Conservation (phyloP, 2,113 vertebrate species). For the Dromas ardeola region DNA sequence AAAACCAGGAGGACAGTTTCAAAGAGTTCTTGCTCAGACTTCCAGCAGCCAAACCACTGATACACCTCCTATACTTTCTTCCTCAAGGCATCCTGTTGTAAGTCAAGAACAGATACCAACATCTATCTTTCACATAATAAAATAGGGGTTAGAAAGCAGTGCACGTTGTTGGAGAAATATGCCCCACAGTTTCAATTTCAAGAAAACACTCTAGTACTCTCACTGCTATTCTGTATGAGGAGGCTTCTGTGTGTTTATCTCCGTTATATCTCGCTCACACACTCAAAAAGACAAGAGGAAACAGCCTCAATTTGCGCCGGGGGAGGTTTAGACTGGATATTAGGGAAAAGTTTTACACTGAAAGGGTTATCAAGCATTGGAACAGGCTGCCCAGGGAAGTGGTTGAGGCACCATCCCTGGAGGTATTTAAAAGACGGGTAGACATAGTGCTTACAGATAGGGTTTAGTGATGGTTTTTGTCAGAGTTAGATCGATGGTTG, state of each 20-base stretch:
- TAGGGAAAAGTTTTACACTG: too few species aligned
- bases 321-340: too few species aligned
- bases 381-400: too few species aligned
- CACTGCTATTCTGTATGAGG: not conserved
- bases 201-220: not conserved
- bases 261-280: not conserved
- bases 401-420: too few species aligned
- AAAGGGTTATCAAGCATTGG: too few species aligned
- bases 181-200: not conserved
- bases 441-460: too few species aligned
- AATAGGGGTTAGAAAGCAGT: not conserved
- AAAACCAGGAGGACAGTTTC: not conserved
- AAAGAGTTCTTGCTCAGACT: not conserved
- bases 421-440: too few species aligned
- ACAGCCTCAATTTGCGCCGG: too few species aligned
- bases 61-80: not conserved
- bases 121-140: not conserved
- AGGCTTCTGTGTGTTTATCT: not conserved
- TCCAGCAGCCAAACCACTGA: not conserved
- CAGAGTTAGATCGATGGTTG: too few species aligned
- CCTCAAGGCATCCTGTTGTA: not conserved
- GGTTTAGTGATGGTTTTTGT: too few species aligned
- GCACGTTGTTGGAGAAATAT: fast-evolving
- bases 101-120: not conserved
- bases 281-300: not conserved